Conservation (phyloP, 64 coral and sea anemone species). For the Dendrophyllia cribrosa region DNA sequence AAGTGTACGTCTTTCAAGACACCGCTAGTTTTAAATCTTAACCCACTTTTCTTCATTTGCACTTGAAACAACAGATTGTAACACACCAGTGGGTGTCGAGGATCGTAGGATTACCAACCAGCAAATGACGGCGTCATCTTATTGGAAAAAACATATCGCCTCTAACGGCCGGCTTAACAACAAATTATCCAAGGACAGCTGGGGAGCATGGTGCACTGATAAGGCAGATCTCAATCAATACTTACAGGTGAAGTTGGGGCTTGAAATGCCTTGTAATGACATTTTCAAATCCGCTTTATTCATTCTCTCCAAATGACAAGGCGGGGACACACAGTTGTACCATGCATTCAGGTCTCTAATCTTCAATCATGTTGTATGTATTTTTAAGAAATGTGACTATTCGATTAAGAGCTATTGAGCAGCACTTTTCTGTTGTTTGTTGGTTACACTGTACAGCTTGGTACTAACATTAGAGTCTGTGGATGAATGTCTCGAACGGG, state of each 20-base stretch:
- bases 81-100: slow-evolving; percentile 77
- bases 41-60: neutral
- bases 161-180: slow-evolving; percentile 77
- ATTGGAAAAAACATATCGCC: slow-evolving; percentile 76
- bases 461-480: no score
- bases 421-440: no score
- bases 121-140: slow-evolving; percentile 79
- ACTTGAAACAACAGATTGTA: slow-evolving; percentile 52
- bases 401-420: no score
- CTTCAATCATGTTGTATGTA: no score
- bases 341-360: no score
- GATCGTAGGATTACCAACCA: slow-evolving; percentile 62
- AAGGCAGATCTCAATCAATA: slow-evolving; percentile 57
- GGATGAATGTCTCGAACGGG: no score
- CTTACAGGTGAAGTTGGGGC: slow-evolving; percentile 42
- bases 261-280: neutral
- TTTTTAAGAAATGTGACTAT: no score
- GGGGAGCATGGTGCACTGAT: slow-evolving; percentile 86
- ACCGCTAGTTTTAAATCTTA: neutral
- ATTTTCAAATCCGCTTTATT: neutral
- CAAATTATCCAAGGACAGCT: neutral
- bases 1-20: neutral
- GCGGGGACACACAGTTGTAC: no score
- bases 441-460: no score
- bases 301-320: no score